Evolutionary conservation across 1,140 invertebrate species (phyloP), one percentile per base, ranked within the genome.

Genomic region (Apocrypta bakeri): DNA sequence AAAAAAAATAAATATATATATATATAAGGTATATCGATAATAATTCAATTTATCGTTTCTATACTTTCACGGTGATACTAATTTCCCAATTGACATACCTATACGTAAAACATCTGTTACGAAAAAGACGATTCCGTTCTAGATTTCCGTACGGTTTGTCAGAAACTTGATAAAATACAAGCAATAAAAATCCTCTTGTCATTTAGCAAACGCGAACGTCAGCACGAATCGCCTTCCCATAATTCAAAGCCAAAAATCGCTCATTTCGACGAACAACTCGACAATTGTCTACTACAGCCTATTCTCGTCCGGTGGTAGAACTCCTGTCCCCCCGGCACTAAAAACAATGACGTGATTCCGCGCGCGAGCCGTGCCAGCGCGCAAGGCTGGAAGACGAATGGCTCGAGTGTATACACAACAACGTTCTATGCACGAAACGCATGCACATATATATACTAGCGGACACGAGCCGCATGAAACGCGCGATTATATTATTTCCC

Each of bases 341-440:
- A 84, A 83, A 40, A 72, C 71, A 72, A 72, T 72, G 71, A 72
- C 71, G 71, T 83, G 40, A 76, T 86, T 83, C 85, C 24, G 85
- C 86, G 86, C 84, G 83, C 79, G 83, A 75, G 48, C 17, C 1
- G n/a, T n/a, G n/a, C n/a, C n/a, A n/a, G 48, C 21, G 17, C 17
- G 83, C 33, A 79, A 82, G 84, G 72, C 80, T 82, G 80, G 14
- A 71, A 29, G 68, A 42, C 68, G 68, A 71, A 71, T 71, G 68
- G 68, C 27, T 33, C 68, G 68, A 1, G 68, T 71, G 24, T 25
- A 66, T n/a, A n/a, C n/a, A n/a, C n/a, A n/a, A n/a, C n/a, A n/a
- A n/a, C n/a, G n/a, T n/a, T n/a, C n/a, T n/a, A n/a, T n/a, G 61
- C 61, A 7, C n/a, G 17, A 11, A 64, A 24, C 27, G 68, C 14